Conservation (phyloP, 2,797 vertebrate genomes). For the Tangara arthus region DNA sequence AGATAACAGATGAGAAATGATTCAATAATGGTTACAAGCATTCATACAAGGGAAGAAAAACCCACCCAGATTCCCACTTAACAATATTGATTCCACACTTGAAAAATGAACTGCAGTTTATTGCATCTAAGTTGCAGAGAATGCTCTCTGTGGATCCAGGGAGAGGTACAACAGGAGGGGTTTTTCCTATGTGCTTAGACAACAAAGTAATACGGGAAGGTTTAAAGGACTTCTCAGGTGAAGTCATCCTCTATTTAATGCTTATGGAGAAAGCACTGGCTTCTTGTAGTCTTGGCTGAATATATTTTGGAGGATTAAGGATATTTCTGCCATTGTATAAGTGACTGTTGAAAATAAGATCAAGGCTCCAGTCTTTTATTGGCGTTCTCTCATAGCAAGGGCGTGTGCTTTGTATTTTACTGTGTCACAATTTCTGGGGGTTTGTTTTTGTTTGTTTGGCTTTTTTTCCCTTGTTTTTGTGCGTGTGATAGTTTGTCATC, state of each 20-base stretch:
- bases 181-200: not conserved
- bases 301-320: not conserved
- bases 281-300: not conserved
- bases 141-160: accelerated
- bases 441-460: not conserved
- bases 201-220: not conserved
- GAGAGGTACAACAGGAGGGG: not conserved
- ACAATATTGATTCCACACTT: constrained; percentile 8
- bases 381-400: not conserved
- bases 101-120: constrained; percentile 1
- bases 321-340: not conserved
- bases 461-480: not conserved
- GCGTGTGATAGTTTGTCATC: not conserved
- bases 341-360: not conserved
- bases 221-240: constrained; percentile 40
- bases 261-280: not conserved
- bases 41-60: not conserved
- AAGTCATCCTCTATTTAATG: constrained; percentile 33
- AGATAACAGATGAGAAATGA: constrained; percentile 31
- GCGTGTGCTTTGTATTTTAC: not conserved
- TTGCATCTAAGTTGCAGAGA: not conserved
- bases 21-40: constrained; percentile 21
- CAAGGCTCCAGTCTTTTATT: not conserved
- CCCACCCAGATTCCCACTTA: not conserved
- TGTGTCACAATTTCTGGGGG: not conserved